A percentile compares a stretch with the other conserved stretches of the same genome.
These are phyloP conservation scores for Catagonus wagneri DNA, from an alignment of 2,113 vertebrate species.

Conservation along the genomic window DNA sequence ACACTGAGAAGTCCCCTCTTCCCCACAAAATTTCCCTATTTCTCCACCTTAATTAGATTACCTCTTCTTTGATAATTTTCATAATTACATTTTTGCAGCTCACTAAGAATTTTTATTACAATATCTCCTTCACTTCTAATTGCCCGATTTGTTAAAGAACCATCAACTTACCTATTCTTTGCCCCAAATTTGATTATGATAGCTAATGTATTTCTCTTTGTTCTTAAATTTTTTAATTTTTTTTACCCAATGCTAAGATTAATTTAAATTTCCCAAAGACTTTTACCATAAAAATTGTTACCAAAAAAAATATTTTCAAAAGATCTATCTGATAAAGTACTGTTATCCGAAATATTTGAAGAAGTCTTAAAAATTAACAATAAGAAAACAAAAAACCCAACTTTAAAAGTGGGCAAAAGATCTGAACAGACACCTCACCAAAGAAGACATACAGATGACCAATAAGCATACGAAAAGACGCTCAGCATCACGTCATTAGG, in stretches of 20 bases:
- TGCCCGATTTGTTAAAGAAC: background rate
- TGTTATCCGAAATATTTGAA: slow-evolving; percentile 18
- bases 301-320: slow-evolving; percentile 42
- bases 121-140: background rate
- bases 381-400: slow-evolving; percentile 19
- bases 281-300: slow-evolving; percentile 13
- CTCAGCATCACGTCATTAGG: background rate
- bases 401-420: background rate
- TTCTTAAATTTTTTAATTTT: background rate
- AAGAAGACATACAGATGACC: background rate
- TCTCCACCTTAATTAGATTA: background rate
- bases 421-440: background rate
- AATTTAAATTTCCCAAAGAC: slow-evolving; percentile 16
- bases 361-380: slow-evolving; percentile 20
- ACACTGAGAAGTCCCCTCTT: background rate
- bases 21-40: background rate
- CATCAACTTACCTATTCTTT: background rate
- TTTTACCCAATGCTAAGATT: background rate
- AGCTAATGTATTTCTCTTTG: slow-evolving; percentile 19
- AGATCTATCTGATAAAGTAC: background rate
- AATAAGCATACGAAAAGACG: background rate
- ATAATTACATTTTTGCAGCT: background rate
- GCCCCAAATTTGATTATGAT: background rate
- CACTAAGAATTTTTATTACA: background rate
- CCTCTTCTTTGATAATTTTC: background rate